These are phyloP conservation scores for Pristis pectinata DNA, from an alignment of 2,797 vertebrate genomes.

Conservation along the genomic window DNA sequence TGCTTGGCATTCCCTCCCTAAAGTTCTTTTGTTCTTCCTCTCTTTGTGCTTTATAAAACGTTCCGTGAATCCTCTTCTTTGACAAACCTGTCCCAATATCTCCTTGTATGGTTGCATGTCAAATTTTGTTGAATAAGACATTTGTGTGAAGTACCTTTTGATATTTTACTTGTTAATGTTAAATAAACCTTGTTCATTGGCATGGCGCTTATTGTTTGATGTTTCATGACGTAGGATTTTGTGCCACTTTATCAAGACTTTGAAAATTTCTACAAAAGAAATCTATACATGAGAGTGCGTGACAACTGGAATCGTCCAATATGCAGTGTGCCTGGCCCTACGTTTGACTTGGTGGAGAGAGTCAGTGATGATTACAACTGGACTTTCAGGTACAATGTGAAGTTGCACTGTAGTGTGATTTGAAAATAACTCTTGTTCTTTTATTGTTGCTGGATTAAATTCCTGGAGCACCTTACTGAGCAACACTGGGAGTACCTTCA, in stretches of 20 bases:
- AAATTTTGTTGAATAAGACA: not conserved
- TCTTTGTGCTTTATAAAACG: not conserved
- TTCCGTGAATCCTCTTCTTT: not conserved
- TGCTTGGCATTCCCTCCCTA: not conserved
- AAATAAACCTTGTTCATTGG: no score
- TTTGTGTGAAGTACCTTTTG: not conserved
- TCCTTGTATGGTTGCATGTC: not conserved
- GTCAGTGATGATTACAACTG: constrained; percentile 90
- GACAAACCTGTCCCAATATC: not conserved
- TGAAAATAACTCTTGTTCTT: no score
- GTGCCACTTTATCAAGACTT: constrained; percentile 93
- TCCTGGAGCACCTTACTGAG: no score
- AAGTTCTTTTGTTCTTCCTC: not conserved
- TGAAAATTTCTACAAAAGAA: constrained; percentile 89
- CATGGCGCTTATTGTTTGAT: not conserved
- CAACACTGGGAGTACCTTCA: no score
- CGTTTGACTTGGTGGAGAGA: constrained; percentile 81
- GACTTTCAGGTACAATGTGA: constrained; percentile 76
- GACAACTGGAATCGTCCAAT: constrained; percentile 91
- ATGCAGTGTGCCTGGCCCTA: constrained; percentile 79
- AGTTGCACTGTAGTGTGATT: no score
- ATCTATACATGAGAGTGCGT: constrained; percentile 86
- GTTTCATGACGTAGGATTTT: constrained; percentile 69
- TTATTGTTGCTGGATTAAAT: no score
- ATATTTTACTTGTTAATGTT: not conserved